Evolutionary conservation across 2,888 invertebrate species (phyloP).

Genomic region (Ectemnius lituratus): DNA sequence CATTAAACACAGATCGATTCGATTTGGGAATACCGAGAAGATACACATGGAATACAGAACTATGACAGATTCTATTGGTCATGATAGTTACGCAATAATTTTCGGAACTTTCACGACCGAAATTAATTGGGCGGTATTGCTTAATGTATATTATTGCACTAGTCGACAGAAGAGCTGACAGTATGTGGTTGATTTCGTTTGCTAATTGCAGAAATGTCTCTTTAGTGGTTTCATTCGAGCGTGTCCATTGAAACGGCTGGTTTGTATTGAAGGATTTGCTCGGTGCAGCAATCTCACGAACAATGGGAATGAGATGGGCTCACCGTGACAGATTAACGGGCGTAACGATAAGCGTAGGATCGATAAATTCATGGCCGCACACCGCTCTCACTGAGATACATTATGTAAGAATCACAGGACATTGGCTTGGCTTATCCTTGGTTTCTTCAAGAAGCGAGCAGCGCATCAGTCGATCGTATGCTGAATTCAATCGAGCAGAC

Average conservation of each 20-base stretch:
- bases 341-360: conserved; percentile 45
- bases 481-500: not conserved
- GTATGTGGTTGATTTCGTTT: too few species aligned
- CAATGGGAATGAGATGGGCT: conserved; percentile 19
- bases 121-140: not conserved
- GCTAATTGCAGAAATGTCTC: too few species aligned
- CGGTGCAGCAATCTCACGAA: conserved; percentile 18
- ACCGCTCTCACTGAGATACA: conserved; percentile 21
- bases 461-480: conserved; percentile 19
- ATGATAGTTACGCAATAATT: not conserved
- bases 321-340: conserved; percentile 24
- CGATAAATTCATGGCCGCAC: conserved; percentile 66
- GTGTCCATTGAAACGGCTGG: too few species aligned
- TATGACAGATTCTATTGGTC: not conserved
- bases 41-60: too few species aligned
- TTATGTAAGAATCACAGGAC: conserved; percentile 62
- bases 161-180: too few species aligned
- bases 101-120: conserved; percentile 8
- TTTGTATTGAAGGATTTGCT: not conserved
- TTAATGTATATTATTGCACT: not conserved
- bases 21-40: too few species aligned
- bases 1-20: too few species aligned
- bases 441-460: conserved; percentile 30
- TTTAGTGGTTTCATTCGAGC: too few species aligned
- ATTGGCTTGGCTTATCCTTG: conserved; percentile 61